Conservation (phyloP, 2,888 invertebrate species). For the Halictus quadricinctus region DNA sequence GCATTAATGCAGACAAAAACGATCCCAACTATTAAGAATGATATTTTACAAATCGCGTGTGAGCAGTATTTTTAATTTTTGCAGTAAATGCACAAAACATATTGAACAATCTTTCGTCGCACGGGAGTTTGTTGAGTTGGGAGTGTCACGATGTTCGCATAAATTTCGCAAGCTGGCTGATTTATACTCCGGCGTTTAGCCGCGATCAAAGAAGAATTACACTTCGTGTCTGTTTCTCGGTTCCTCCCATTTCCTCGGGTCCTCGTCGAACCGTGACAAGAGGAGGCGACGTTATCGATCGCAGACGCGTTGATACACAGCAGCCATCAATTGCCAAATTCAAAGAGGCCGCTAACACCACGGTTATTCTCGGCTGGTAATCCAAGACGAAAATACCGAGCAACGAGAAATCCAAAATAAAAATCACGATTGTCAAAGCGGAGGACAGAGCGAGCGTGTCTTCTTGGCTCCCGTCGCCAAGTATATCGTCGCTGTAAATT, state of each 20-base stretch:
- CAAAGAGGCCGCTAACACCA: neutral
- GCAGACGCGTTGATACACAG: neutral
- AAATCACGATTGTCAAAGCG: slow-evolving; percentile 36
- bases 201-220: neutral
- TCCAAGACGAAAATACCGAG: slow-evolving; percentile 46
- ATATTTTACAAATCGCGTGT: too few species aligned
- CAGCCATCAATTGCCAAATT: slow-evolving; percentile 15
- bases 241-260: neutral
- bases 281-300: slow-evolving; percentile 16
- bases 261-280: neutral
- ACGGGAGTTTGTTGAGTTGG: neutral
- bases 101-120: neutral
- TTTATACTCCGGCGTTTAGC: neutral
- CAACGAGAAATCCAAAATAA: slow-evolving; percentile 19
- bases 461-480: slow-evolving; percentile 48
- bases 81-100: too few species aligned
- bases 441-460: slow-evolving; percentile 20
- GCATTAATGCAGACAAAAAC: too few species aligned
- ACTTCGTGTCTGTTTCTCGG: neutral
- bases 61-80: too few species aligned
- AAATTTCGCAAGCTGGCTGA: neutral
- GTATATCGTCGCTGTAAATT: slow-evolving; percentile 48
- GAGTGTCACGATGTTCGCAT: neutral
- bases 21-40: too few species aligned
- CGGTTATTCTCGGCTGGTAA: slow-evolving; percentile 40